Base-by-base conservation (phyloP, 2,888 invertebrate species). In the Noctua fimbriata region DNA sequence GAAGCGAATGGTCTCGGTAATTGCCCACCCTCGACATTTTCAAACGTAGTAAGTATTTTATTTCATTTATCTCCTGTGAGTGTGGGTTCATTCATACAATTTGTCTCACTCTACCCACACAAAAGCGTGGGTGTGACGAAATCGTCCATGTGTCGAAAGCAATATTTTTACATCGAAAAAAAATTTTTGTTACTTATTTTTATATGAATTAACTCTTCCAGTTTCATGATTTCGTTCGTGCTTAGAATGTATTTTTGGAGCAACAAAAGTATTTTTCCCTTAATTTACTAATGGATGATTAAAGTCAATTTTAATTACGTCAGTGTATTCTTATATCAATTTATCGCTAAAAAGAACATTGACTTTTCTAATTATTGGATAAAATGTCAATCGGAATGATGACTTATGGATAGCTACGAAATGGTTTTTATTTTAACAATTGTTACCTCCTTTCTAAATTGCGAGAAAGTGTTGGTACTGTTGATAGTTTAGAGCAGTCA, bases 1-100 rank as follows among this genome's bases (percentile, higher is more conserved):
- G 63, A 63, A 63, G 63, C 44, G n/a, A 67, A 44, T n/a, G 44
- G 41, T 18, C 44, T 9, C 16, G 16, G 67, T 9, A 67, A 44
- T 44, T 67, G n/a, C 41, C 44, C n/a, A 44, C n/a, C n/a, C 67
- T n/a, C n/a, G 44, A n/a, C 16, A 44, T 67, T 67, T 65, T 49
- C 9, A 44, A 69, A 83, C 21, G 32, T 76, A 10, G 28, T 74
- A 44, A 10, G 28, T 74, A 44, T 28, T 44, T 82, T 74, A 2
- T 60, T 82, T 52, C 21, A 63, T 63, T 63, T 63, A 21, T 80
- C 36, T 55, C 18, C 36, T 24, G 18, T 44, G 44, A 47, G 83
- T 16, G 76, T 82, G 52, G 69, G 24, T 36, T 77, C 41, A 83
- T 83, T 78, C 66, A 36, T 36, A 58, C 70, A 60, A 67, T 81